Percentiles rank a stretch among this genome's conserved stretches.
Evolutionary conservation across 1,140 invertebrate species (phyloP).

Genomic region (Cepaea nemoralis): DNA sequence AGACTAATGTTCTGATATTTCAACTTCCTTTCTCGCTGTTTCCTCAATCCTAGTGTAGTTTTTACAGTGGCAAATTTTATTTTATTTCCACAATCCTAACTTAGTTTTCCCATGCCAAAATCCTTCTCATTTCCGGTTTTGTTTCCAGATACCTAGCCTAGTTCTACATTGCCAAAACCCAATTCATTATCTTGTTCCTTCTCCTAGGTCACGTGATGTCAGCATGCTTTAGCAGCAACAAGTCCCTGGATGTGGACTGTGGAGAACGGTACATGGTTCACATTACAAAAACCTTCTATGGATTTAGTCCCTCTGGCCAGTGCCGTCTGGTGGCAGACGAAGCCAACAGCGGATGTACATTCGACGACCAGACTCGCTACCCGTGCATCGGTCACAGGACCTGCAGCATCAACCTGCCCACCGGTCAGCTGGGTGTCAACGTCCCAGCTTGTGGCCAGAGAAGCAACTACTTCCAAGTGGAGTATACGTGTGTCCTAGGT

Average conservation of each 20-base stretch:
- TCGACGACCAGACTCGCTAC: slow-evolving; percentile 54
- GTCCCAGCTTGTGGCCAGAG: slow-evolving; percentile 54
- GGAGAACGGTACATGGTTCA: slow-evolving; percentile 58
- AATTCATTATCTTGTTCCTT: too few relatives aligned
- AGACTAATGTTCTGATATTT: too few relatives aligned
- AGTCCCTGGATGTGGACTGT: slow-evolving; percentile 56
- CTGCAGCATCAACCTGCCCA: slow-evolving; percentile 64
- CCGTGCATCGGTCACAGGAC: slow-evolving; percentile 57
- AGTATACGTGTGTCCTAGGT: slow-evolving; percentile 65
- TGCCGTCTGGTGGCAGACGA: slow-evolving; percentile 56
- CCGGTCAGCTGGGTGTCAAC: slow-evolving; percentile 48
- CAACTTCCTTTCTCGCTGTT: too few relatives aligned
- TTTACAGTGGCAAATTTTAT: too few relatives aligned
- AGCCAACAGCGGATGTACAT: slow-evolving; percentile 45
- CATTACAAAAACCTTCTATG: slow-evolving; percentile 60
- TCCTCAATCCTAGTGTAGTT: too few relatives aligned
- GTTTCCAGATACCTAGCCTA: too few relatives aligned
- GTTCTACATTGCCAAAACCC: too few relatives aligned
- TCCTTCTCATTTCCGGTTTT: too few relatives aligned
- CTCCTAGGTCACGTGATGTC: slow-evolving; percentile 49
- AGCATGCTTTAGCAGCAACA: slow-evolving; percentile 56
- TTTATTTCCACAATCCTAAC: too few relatives aligned
- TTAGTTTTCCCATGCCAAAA: too few relatives aligned
- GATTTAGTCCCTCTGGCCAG: slow-evolving; percentile 52
- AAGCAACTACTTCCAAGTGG: slow-evolving; percentile 64